Conservation (phyloP, 2,113 vertebrate genomes). For the Coturnix japonica region DNA sequence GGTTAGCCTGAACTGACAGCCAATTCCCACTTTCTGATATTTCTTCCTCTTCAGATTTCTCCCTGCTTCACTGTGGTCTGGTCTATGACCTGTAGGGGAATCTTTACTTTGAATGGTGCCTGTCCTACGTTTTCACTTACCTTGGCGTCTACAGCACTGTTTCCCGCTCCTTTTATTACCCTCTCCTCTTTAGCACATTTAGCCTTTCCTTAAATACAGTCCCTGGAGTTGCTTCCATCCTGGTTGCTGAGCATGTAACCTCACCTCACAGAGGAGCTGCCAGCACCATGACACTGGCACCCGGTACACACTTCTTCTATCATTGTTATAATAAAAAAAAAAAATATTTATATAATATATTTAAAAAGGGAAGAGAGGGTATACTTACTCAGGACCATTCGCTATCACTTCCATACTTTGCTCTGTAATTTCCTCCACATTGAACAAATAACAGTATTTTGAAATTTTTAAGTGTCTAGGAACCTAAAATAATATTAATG, state of each 20-base stretch:
- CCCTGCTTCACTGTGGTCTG: not conserved
- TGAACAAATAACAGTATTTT: no score
- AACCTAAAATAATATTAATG: not conserved
- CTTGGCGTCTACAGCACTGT: not conserved
- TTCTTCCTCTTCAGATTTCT: not conserved
- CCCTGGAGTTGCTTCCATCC: rapidly evolving
- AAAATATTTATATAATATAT: no score
- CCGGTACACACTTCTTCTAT: rapidly evolving
- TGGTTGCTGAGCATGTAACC: rapidly evolving
- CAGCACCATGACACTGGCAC: rapidly evolving
- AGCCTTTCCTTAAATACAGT: not conserved
- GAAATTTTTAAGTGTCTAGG: not conserved
- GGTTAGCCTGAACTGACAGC: not conserved
- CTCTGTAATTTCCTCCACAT: no score
- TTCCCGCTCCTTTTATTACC: not conserved
- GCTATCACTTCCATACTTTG: no score
- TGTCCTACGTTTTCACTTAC: not conserved
- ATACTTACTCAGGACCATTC: no score
- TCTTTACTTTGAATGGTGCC: not conserved
- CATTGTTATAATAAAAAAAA: no score
- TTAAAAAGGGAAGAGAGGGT: no score
- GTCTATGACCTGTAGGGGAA: not conserved
- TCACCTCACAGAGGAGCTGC: not conserved
- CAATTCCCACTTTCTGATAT: not conserved
- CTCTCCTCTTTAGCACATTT: not conserved